Conservation (phyloP, 1,140 invertebrate species). For the Brachionus rotundiformis region DNA sequence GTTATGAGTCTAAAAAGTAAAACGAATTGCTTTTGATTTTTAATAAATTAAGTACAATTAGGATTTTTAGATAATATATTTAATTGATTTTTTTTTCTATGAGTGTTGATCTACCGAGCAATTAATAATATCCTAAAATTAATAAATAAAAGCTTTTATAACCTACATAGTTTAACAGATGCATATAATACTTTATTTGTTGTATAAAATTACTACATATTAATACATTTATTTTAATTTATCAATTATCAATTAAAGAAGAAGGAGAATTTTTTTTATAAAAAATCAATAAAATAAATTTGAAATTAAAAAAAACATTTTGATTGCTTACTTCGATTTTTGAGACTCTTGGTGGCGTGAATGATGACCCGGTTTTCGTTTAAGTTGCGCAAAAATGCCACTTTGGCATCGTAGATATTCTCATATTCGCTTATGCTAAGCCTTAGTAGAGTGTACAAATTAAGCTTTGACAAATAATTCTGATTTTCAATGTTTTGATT, state of each 20-base stretch:
- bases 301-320: neutral
- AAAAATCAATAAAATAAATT: neutral
- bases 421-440: slow-evolving; percentile 12
- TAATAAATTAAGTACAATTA: no score
- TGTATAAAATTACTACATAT: neutral
- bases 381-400: neutral
- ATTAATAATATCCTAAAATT: neutral
- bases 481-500: slow-evolving; percentile 45
- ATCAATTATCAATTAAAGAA: neutral
- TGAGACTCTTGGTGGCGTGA: slow-evolving; percentile 19
- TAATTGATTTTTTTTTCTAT: no score
- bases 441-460: slow-evolving; percentile 33
- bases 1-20: no score
- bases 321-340: neutral
- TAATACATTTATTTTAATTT: neutral
- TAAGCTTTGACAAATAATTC: slow-evolving; percentile 14
- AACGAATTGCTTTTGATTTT: no score
- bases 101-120: no score
- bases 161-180: neutral
- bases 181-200: neutral
- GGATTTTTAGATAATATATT: no score
- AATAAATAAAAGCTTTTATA: neutral
- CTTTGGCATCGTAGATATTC: slow-evolving; percentile 30
- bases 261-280: neutral
- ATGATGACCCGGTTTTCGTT: slow-evolving; percentile 29